Conservation (phyloP, 1,140 invertebrate species). For the Nasonia vitripennis region DNA sequence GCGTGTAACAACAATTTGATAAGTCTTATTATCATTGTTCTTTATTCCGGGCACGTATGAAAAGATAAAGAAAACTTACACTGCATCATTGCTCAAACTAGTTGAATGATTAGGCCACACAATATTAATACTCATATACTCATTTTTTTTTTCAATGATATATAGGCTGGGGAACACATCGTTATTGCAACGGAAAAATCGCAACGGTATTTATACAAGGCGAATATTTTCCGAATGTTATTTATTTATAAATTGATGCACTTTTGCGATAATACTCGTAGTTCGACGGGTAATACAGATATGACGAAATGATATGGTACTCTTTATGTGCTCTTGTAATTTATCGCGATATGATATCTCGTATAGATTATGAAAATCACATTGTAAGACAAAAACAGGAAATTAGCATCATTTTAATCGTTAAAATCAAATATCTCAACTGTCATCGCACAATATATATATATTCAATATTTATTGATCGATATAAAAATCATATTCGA, state of each 20-base stretch:
- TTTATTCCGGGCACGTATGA: neutral
- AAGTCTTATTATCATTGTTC: neutral
- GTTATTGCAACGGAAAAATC: neutral
- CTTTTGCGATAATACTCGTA: neutral
- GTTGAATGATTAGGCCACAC: slow-evolving; percentile 34
- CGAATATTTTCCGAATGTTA: too few species aligned
- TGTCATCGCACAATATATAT: neutral
- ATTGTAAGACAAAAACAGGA: neutral
- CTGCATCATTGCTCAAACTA: neutral
- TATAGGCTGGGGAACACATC: neutral
- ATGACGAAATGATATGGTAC: neutral
- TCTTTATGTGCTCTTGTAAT: neutral
- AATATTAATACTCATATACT: neutral
- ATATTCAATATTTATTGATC: neutral
- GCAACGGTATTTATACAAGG: neutral
- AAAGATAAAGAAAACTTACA: neutral
- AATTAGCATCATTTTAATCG: neutral
- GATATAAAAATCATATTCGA: neutral
- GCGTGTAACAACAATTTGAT: neutral
- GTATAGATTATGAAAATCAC: neutral
- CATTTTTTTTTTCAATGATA: neutral
- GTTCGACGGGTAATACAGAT: neutral
- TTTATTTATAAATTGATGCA: neutral
- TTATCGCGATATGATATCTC: neutral
- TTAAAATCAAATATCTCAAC: neutral